Percentiles rank a stretch among this genome's conserved stretches.
These are phyloP conservation scores for Telmatochromis sp. DNA, from an alignment of 2,113 vertebrate genomes.

Conservation along the genomic window DNA sequence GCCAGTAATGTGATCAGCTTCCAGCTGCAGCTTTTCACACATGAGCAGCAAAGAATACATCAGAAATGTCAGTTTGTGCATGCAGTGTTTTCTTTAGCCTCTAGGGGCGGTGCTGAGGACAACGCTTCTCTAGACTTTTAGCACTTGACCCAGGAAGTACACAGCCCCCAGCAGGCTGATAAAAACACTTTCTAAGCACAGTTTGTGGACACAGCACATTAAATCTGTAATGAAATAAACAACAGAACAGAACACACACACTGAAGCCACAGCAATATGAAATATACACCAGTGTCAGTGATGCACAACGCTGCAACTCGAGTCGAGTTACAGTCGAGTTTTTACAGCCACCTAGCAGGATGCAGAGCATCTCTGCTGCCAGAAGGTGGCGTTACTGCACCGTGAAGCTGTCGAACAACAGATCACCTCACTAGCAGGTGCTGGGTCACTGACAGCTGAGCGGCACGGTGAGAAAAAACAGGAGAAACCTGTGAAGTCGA, in stretches of 20 bases:
- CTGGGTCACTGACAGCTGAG: not conserved
- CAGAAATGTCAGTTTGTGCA: not conserved
- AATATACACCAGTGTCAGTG: not conserved
- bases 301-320: accelerated
- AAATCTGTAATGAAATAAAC: not conserved
- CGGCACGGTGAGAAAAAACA: not conserved
- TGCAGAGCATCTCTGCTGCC: not conserved
- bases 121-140: accelerated
- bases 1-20: not conserved
- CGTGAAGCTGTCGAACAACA: not conserved
- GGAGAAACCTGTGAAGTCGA: not conserved
- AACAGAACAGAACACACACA: not conserved
- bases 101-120: accelerated
- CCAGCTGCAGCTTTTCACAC: not conserved
- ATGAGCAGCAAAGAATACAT: not conserved
- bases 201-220: not conserved
- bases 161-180: not conserved
- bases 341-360: not conserved
- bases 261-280: not conserved
- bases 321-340: no score
- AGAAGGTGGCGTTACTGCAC: not conserved
- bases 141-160: not conserved
- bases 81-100: not conserved
- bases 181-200: not conserved
- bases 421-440: not conserved